These are phyloP conservation scores for Acrossocheilus wenchowensis DNA, from an alignment of 2,797 vertebrate genomes.

Conservation along the genomic window DNA sequence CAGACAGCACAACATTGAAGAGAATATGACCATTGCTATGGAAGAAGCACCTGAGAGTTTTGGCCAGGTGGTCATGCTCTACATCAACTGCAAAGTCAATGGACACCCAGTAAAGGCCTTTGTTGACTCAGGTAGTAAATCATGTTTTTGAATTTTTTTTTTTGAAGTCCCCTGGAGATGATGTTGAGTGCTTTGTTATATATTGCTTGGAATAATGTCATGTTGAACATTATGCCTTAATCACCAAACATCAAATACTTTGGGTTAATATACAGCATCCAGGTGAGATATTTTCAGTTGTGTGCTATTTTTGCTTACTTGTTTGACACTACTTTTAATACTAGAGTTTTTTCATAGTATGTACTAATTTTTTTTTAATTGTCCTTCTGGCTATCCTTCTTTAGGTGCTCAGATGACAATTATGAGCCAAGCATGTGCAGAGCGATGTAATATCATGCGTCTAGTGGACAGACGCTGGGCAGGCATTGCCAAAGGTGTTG, in stretches of 20 bases:
- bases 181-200: not conserved
- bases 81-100: constrained; percentile 99
- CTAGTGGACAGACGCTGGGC: constrained; percentile 98
- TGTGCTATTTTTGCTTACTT: not conserved
- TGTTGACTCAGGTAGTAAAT: constrained; percentile 92
- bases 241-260: not conserved
- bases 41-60: constrained; percentile 99
- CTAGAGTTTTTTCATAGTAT: not conserved
- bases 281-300: not conserved
- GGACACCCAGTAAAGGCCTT: constrained; percentile 98
- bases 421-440: constrained; percentile 98
- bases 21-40: constrained; percentile 99
- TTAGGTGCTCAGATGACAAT: constrained; percentile 99
- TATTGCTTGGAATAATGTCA: not conserved
- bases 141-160: not conserved
- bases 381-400: not conserved
- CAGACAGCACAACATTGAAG: constrained; percentile 98
- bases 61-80: constrained; percentile 99
- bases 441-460: constrained; percentile 98
- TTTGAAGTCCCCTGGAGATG: not conserved
- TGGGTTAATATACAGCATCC: not conserved
- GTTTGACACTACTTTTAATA: not conserved
- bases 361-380: not conserved
- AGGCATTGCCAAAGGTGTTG: constrained; percentile 97
- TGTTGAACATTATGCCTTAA: not conserved